phyloP scores from a whole-genome alignment of 2,113 vertebrate species.

The Phalacrocorax pelagicus region DNA sequence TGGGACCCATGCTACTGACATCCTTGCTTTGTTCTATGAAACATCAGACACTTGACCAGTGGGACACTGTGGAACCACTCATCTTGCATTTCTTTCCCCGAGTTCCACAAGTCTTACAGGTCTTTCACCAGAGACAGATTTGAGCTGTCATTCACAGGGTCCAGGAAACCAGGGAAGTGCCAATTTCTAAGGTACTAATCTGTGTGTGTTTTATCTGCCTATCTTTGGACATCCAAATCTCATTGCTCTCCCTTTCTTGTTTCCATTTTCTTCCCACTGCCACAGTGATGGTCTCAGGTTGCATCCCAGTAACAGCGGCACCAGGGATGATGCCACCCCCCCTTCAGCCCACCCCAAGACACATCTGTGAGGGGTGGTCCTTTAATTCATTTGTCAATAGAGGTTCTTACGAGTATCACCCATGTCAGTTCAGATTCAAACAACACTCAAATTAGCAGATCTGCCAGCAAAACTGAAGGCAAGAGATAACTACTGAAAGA shows the following conservation, averaged over 20 bases:
- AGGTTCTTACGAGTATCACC: background rate
- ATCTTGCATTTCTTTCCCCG: background rate
- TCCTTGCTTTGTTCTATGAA: background rate
- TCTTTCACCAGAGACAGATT: background rate
- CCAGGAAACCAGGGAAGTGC: background rate
- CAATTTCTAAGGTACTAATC: background rate
- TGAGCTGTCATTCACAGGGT: background rate
- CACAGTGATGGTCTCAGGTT: background rate
- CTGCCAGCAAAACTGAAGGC: background rate
- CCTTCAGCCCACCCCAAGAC: background rate
- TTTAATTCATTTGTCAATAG: background rate
- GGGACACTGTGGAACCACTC: background rate
- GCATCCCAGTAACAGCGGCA: background rate
- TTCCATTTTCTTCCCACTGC: background rate
- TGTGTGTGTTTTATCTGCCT: background rate
- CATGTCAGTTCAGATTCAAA: background rate
- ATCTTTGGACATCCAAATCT: background rate
- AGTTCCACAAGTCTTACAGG: background rate
- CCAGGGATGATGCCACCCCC: background rate
- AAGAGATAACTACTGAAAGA: background rate
- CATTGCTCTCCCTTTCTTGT: background rate
- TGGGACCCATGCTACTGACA: accelerated
- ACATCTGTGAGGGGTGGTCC: background rate
- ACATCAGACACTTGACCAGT: accelerated
- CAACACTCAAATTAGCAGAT: background rate